Conservation (phyloP, 2,888 invertebrate genomes). For the Tortrix viridana region DNA sequence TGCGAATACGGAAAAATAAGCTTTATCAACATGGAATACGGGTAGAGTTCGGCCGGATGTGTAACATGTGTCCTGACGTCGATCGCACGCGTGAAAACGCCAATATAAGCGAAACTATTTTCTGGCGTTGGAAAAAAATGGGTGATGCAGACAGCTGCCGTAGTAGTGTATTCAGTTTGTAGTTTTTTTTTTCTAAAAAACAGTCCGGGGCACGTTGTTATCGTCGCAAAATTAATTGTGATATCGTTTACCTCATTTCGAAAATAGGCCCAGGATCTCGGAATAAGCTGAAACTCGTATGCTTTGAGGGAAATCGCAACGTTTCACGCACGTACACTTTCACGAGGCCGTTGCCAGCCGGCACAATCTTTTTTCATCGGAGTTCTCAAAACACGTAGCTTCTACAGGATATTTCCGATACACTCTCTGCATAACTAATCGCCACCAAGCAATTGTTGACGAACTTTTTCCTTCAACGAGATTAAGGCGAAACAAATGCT, state of each 20-base stretch:
- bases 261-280: slow-evolving; percentile 4
- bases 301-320: slow-evolving; percentile 24
- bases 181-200: no score
- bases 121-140: slow-evolving; percentile 13
- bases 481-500: slow-evolving; percentile 56
- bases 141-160: not conserved
- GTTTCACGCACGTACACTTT: slow-evolving; percentile 30
- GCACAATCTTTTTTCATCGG: slow-evolving; percentile 23
- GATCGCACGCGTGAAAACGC: slow-evolving; percentile 18
- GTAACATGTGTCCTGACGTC: slow-evolving; percentile 1
- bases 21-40: slow-evolving; percentile 6
- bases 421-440: slow-evolving; percentile 31
- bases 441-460: slow-evolving; percentile 14
- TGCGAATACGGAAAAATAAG: not conserved
- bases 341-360: slow-evolving; percentile 9
- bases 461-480: slow-evolving; percentile 17
- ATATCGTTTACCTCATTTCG: slow-evolving; percentile 3
- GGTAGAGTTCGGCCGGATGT: not conserved
- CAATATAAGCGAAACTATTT: slow-evolving; percentile 22
- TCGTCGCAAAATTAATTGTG: not conserved
- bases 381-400: slow-evolving; percentile 23
- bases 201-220: no score
- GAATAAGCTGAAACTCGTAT: slow-evolving; percentile 27
- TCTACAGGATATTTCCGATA: slow-evolving; percentile 18
- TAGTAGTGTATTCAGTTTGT: not conserved